Evolutionary conservation across 2,113 vertebrate species (phyloP), one percentile per base, ranked within the genome.

Genomic region (Pomatorhinus ruficollis): DNA sequence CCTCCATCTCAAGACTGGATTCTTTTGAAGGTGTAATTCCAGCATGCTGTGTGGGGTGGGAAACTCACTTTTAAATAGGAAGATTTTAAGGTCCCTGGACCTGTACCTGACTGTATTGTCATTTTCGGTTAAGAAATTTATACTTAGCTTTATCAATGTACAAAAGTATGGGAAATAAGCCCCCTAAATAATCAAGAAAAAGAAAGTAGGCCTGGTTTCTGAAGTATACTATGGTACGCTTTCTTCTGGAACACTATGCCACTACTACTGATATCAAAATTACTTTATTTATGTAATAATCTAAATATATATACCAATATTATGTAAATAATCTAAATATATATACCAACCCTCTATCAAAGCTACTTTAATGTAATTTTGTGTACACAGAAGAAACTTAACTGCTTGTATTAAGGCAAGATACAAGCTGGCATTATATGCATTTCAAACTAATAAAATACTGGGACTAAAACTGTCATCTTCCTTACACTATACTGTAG

Each of bases 181-280:
- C 0, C 2, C 7, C 3, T 5, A 85, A 81, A 77, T 42, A 66
- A 59, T 70, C 8, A 79, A 27, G 35, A 24, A 39, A 63, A 65
- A 66, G 72, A n/a, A 5, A 5, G 5, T 12, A 61, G 4, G 4
- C 6, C 33, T 59, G 3, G 1, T 87, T 71, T 66, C 28, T 42
- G 15, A 54, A 85, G 23, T 50, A 50, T 15, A 9, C 8, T 63
- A 8, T 0, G 0, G 9, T 33, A 3, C 27, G 4, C 16, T 74
- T 93, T 70, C 9, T 79, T 71, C 14, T 37, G 13, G 18, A 33
- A 53, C 9, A 39, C 20, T 66, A 2, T 27, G 15, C 37, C 39
- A 63, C 35, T 75, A 22, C 8, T n/a, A 70, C 35, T 1, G 1
- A 37, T 37, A 82, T 20, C 15, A 70, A 84, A 71, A 64, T 52